Evolutionary conservation across 2,797 vertebrate genomes (phyloP).

Genomic region (Trachops cirrhosus): DNA sequence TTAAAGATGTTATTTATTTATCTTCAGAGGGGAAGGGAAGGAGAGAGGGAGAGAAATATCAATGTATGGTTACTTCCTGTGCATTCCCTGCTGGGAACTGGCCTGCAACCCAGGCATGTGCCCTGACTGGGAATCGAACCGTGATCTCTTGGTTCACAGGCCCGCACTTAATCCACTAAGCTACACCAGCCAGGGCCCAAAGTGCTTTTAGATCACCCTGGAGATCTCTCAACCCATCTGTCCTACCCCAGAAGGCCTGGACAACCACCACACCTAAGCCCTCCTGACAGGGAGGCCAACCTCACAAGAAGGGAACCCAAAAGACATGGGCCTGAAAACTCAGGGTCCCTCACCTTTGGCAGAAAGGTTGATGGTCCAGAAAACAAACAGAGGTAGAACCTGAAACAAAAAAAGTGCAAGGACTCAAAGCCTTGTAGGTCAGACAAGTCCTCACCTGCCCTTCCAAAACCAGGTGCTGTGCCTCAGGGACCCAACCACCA

Average conservation of each 20-base stretch:
- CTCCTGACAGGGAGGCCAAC: not conserved
- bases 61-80: too few species aligned
- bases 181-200: too few species aligned
- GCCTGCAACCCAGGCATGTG: too few species aligned
- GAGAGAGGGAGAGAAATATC: too few species aligned
- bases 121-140: too few species aligned
- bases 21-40: too few species aligned
- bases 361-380: conserved; percentile 87
- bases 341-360: conserved; percentile 88
- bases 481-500: not conserved
- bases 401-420: conserved; percentile 68
- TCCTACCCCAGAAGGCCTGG: not conserved
- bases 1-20: too few species aligned
- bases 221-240: not conserved
- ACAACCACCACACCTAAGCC: not conserved
- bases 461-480: not conserved
- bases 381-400: conserved; percentile 97
- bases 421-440: not conserved
- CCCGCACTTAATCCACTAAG: too few species aligned
- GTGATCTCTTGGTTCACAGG: too few species aligned
- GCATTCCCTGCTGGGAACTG: too few species aligned
- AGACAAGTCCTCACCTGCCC: too few species aligned
- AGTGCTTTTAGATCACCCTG: not conserved
- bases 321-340: not conserved
- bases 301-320: not conserved